A percentile compares a stretch with the other conserved stretches of the same genome.
Evolutionary conservation across 1,140 invertebrate genomes (phyloP).

Genomic region (Mylabris phalerata): DNA sequence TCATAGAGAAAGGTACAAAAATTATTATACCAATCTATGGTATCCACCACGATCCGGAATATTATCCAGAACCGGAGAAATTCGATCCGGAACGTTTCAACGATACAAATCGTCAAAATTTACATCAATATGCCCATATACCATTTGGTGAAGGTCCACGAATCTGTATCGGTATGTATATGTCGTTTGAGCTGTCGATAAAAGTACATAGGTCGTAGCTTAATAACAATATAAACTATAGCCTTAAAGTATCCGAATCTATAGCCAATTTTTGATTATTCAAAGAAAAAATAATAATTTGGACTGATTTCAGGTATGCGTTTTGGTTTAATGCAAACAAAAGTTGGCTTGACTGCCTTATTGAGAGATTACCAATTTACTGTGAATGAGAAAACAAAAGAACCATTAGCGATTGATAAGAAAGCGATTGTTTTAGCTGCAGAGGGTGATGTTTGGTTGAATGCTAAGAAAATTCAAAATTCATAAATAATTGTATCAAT

Average conservation of each 20-base stretch:
- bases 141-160: constrained; percentile 35
- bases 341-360: constrained; percentile 32
- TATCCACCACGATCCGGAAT: constrained; percentile 41
- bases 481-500: neutral
- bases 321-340: constrained; percentile 39
- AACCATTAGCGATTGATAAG: constrained; percentile 2
- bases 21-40: constrained; percentile 36
- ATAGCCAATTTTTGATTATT: constrained; percentile 1
- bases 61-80: constrained; percentile 51
- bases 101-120: constrained; percentile 37
- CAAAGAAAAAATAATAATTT: neutral
- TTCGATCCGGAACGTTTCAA: constrained; percentile 59
- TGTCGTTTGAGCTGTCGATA: too few species aligned
- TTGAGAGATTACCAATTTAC: constrained; percentile 29
- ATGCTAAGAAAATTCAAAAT: constrained; percentile 10
- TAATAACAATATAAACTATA: constrained; percentile 52
- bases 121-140: constrained; percentile 38
- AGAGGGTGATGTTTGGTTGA: constrained; percentile 13
- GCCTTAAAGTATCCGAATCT: constrained; percentile 44
- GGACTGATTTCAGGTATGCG: constrained; percentile 29
- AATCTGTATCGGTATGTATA: constrained; percentile 45
- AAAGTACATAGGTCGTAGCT: constrained; percentile 28
- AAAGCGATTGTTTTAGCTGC: constrained; percentile 5
- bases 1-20: constrained; percentile 38
- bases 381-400: neutral